Conservation (phyloP, 2,113 vertebrate genomes). For the Typhlomys cinereus region DNA sequence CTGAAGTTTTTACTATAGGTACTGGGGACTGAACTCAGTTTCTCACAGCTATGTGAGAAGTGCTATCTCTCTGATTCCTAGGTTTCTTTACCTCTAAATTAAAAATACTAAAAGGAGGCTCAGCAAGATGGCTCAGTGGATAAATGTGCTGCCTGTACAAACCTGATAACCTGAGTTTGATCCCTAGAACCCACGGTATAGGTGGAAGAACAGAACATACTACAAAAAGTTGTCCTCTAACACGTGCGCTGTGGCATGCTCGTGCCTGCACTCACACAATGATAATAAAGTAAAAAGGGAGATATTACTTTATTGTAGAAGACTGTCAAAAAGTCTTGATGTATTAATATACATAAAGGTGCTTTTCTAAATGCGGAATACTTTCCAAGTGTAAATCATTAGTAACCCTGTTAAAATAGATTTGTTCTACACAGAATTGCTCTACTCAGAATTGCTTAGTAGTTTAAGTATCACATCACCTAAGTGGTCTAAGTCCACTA, state of each 20-base stretch:
- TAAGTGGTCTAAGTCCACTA: neutral
- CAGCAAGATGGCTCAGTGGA: too few relatives aligned
- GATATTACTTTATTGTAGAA: neutral
- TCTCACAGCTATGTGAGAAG: neutral
- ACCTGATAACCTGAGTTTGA: too few relatives aligned
- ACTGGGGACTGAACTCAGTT: neutral
- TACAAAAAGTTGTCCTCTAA: too few relatives aligned
- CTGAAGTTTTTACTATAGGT: too few relatives aligned
- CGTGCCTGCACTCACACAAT: too few relatives aligned
- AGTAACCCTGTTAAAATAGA: neutral
- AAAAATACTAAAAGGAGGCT: too few relatives aligned
- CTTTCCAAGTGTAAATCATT: constrained; percentile 37
- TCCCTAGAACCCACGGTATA: too few relatives aligned
- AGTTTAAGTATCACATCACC: constrained; percentile 35
- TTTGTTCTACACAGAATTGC: constrained; percentile 7
- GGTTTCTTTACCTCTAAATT: constrained; percentile 1
- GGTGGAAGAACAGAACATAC: too few relatives aligned
- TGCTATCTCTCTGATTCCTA: neutral
- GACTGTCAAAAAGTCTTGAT: constrained; percentile 15
- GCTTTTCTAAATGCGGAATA: neutral
- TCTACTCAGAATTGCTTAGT: constrained; percentile 52
- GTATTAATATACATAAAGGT: neutral
- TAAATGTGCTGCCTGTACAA: too few relatives aligned
- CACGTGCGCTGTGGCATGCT: too few relatives aligned
- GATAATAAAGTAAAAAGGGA: constrained; percentile 51